Base-by-base conservation (phyloP, 2,888 invertebrate genomes). In the Gymnosoma rotundatum region DNA sequence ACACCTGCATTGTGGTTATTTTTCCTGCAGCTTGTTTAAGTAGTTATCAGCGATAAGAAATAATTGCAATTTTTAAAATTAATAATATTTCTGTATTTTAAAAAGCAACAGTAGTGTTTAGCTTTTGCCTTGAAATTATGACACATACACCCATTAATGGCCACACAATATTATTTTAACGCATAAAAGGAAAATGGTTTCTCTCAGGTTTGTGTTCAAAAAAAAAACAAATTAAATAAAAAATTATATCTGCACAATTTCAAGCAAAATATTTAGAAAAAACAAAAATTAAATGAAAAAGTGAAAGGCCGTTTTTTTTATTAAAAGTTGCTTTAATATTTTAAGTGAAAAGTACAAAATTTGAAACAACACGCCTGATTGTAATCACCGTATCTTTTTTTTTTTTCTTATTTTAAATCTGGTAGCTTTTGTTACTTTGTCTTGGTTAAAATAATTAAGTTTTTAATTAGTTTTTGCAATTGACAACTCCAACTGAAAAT, bases 21-120 rank as follows among this genome's bases (percentile, higher is more conserved):
- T 50, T 14, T 38, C 6, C 6, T 32, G 32, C 66, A 58, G n/a
- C 38, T 54, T 72, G 48, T 58, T 72, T 80, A 54, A 78, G 69
- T 70, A 63, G 69, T 74, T 80, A 63, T 56, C 25, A 58, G 20
- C 21, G 64, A 82, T 82, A 82, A 72, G 70, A 81, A 76, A 75
- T 81, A 81, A 75, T 82, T 82, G 76, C 70, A 82, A 67, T 80
- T 80, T 73, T 73, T 64, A 2, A 7, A 16, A 50, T 7, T 50
- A 50, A 50, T 42, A 21, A 61, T 50, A 48, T 52, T 60, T 63
- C 5, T 38, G 36, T 32, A 36, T 75, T 48, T 42, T 42, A 42
- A 42, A 38, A 42, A 8, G 25, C 58, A 58, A 50, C 69, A 54
- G 12, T 25, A 56, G 8, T n/a, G n/a, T 18, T 12, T 2, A n/a